phyloP scores from a whole-genome alignment of 1,140 invertebrate species.

The Drosophila kohkoa region DNA sequence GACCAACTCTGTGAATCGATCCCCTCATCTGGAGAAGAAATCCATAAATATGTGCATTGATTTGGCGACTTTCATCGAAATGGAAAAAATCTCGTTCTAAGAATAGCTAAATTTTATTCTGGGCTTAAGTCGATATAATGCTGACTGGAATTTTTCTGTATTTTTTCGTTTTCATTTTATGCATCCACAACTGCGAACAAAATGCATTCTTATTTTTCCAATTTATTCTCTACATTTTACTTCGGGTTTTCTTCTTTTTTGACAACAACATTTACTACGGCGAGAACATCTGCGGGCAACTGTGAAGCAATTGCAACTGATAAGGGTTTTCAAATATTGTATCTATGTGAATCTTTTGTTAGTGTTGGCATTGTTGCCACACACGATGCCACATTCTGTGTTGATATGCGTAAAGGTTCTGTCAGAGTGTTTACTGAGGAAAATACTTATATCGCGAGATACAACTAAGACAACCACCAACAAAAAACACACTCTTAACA shows the following conservation, averaged over 20 bases:
- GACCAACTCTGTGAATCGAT: background rate
- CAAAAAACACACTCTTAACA: background rate
- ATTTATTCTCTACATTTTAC: constrained; percentile 2
- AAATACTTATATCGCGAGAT: constrained; percentile 5
- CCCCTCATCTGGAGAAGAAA: background rate
- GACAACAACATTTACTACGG: constrained; percentile 3
- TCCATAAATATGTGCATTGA: constrained; percentile 7
- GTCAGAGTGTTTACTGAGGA: constrained; percentile 18
- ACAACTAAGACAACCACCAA: constrained; percentile 3
- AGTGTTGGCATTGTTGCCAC: constrained; percentile 35
- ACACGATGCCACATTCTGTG: constrained; percentile 31
- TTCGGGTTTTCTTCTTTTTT: constrained; percentile 9
- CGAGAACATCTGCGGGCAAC: constrained; percentile 43
- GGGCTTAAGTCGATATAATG: constrained; percentile 13
- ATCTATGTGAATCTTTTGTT: constrained; percentile 23
- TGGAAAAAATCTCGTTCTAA: background rate
- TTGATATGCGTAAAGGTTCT: constrained; percentile 6
- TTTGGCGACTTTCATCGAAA: background rate
- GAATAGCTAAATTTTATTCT: constrained; percentile 14
- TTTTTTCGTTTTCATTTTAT: constrained; percentile 28
- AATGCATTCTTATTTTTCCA: constrained; percentile 32
- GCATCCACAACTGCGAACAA: constrained; percentile 19
- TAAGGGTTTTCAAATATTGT: constrained; percentile 54
- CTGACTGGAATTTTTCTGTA: constrained; percentile 5
- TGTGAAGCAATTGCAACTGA: constrained; percentile 55